Base-by-base conservation (phyloP, 2,113 vertebrate genomes). In the Apodemus sylvaticus region DNA sequence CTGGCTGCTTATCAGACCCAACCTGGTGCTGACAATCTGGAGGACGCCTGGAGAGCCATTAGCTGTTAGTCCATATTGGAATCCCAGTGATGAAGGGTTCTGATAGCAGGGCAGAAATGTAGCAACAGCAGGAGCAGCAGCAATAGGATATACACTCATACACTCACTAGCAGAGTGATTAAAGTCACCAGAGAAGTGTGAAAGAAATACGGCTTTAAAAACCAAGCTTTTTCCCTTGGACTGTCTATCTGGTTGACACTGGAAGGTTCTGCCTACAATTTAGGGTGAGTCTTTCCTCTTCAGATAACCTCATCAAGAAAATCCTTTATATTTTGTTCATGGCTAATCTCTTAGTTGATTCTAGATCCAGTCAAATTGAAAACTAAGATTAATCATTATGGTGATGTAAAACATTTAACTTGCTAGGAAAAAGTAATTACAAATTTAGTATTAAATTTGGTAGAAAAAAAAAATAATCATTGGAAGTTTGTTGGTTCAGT, bases 371-470 rank as follows among this genome's bases (percentile, higher is more conserved):
- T 66, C 17, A 86, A 48, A 66, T 66, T 86, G 62, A 86, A 66
- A 86, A 45, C 60, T 19, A 34, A 64, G 58, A 64, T 64, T 86
- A 68, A 34, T 42, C 62, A 51, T 86, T 45, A 66, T 10, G 48
- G 42, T 48, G n/a, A 86, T 88, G 34, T 45, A 92, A 90, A 31
- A 87, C 51, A 70, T 39, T 94, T 55, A 93, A 92, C 4, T 92
- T 94, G n/a, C 53, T 93, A 39, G 82, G 48, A 66, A 13, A 94
- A 58, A 53, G 51, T 39, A 76, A 14, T 73, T 45, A 60, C 76
- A 92, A n/a, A n/a, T 82, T 91, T 91, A 89, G 60, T 19, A 93
- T 60, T 90, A 68, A 93, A 90, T 60, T 82, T 95, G 60, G 3
- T 86, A 58, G 89, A 94, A 74, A 31, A 68, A 11, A 26, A 31